Evolutionary conservation across 2,888 invertebrate species (phyloP).

Genomic region (Julus scanicus): DNA sequence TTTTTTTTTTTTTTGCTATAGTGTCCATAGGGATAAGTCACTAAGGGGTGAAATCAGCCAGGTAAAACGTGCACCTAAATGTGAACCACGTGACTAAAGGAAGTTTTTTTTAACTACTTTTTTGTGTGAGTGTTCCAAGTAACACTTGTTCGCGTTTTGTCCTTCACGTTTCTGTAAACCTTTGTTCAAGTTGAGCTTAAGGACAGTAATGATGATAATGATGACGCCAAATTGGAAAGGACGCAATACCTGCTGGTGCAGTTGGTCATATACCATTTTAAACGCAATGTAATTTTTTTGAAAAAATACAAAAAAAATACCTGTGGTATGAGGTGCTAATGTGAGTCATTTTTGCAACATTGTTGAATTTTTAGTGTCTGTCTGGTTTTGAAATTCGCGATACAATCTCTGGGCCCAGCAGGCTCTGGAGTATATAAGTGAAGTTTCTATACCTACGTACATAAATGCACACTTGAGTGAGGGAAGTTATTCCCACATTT

Average conservation of each 20-base stretch:
- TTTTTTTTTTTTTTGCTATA: neutral
- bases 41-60: neutral
- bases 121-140: neutral
- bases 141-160: slow-evolving; percentile 12
- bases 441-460: neutral
- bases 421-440: neutral
- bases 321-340: neutral
- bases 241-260: neutral
- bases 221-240: neutral
- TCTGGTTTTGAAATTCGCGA: neutral
- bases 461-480: neutral
- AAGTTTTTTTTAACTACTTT: neutral
- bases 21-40: neutral
- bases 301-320: neutral
- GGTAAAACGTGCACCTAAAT: neutral
- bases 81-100: neutral
- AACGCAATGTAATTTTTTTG: neutral
- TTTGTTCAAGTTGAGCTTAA: neutral
- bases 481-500: slow-evolving; percentile 5
- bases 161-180: slow-evolving; percentile 18
- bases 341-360: neutral
- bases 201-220: slow-evolving; percentile 13
- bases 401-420: neutral
- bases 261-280: neutral
- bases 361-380: neutral